Percentiles rank a stretch among this genome's conserved stretches.
These are phyloP conservation scores for Epistrophella euchroma DNA, from an alignment of 2,888 invertebrate genomes.

Conservation along the genomic window DNA sequence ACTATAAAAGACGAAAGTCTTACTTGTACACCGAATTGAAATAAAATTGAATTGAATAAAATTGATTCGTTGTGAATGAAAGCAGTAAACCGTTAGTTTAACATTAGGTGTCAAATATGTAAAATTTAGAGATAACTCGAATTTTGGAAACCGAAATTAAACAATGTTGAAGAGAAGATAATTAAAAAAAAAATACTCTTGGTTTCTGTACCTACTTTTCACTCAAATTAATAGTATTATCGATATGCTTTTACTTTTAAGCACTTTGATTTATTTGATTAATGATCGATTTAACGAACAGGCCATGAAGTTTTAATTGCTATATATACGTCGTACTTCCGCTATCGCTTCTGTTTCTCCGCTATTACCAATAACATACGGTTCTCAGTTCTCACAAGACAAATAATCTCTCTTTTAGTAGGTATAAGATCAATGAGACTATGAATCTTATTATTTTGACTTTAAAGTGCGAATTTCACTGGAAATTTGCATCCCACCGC, in stretches of 20 bases:
- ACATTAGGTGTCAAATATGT: too few relatives aligned
- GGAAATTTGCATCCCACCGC: constrained; percentile 41
- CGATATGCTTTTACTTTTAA: not conserved
- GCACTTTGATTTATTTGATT: constrained; percentile 39
- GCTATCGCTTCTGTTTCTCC: not conserved
- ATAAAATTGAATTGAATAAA: too few relatives aligned
- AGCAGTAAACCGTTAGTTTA: too few relatives aligned
- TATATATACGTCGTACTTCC: constrained; percentile 46
- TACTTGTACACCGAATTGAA: too few relatives aligned
- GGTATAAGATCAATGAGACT: constrained; percentile 35
- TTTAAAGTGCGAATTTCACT: constrained; percentile 43
- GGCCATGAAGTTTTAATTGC: constrained; percentile 67
- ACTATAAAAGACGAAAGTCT: too few relatives aligned
- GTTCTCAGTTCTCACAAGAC: constrained; percentile 8
- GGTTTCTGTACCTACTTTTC: too few relatives aligned
- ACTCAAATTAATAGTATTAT: too few relatives aligned
- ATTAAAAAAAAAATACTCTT: too few relatives aligned
- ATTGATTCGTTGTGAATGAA: too few relatives aligned
- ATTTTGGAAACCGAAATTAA: too few relatives aligned
- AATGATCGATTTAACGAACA: constrained; percentile 51
- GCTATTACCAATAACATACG: constrained; percentile 10
- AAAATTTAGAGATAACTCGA: too few relatives aligned
- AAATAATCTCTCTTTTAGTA: not conserved
- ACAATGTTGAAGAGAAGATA: too few relatives aligned
- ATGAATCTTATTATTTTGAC: constrained; percentile 61